Base-by-base conservation (phyloP, 2,113 vertebrate genomes). In the Chascanopsetta lugubris region DNA sequence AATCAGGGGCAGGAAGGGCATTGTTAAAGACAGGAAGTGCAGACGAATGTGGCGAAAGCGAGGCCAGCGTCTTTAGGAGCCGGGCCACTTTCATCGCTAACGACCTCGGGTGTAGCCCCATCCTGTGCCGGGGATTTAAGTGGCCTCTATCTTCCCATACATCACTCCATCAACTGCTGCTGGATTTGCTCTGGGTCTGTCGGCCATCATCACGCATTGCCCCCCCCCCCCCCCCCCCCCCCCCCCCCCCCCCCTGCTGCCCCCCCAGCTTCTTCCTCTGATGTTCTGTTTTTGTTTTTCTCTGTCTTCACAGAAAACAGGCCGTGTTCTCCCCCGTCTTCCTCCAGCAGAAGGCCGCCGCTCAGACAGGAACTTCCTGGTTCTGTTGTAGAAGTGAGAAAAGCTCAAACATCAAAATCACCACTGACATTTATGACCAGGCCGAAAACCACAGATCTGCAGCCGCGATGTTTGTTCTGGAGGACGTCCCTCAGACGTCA, bases 11-110 rank as follows among this genome's bases (percentile, higher is more conserved):
- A 57, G 84, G 85, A 86, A 86, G 75, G 51, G 25, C 25, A 78
- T 80, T 81, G 77, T 87, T 87, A 66, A 24, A 43, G 69, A 69
- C 67, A 86, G 85, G 83, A 87, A 80, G 77, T 46, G 32, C 6
- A 43, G 51, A 82, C 48, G 72, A 64, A 68, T 55, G 80, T 45
- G 61, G 66, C 15, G 24, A 25, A 11, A 38, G 20, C 12, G 30
- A 68, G 42, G 49, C 61, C 48, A 11, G 56, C 10, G 9, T 42
- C 55, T 36, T 62, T 48, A 63, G 62, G 49, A 71, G 27, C 36
- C 36, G 34, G 57, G 68, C 51, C 5, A 46, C 75, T 75, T 71
- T 78, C 46, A 81, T 85, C 77, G 61, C 56, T 49, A 69, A 62
- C n/a, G 27, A 24, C 10, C 15, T 43, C 7, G 75, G 84, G 84